Percentiles rank a stretch among this genome's conserved stretches.
phyloP scores from a whole-genome alignment of 2,888 invertebrate genomes.

The Quadroppia sp. region DNA sequence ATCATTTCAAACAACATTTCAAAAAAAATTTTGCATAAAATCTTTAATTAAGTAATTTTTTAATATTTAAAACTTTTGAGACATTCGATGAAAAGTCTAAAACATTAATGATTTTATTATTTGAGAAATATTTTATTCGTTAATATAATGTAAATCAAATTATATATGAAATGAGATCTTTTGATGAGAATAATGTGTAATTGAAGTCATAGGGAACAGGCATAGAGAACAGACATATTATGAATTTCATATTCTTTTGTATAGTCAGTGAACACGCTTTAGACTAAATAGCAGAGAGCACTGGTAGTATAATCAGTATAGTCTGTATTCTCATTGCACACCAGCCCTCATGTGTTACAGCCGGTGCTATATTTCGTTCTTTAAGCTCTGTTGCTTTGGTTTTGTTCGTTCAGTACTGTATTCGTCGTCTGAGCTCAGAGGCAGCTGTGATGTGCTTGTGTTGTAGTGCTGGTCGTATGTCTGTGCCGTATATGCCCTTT shows the following conservation, averaged over 20 bases:
- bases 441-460: constrained; percentile 25
- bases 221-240: neutral
- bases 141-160: neutral
- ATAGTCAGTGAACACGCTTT: neutral
- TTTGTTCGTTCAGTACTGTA: neutral
- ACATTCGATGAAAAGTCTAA: neutral
- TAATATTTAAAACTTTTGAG: no score
- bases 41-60: no score
- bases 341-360: constrained; percentile 16
- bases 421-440: constrained; percentile 11
- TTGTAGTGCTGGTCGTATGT: neutral
- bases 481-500: neutral
- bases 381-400: constrained; percentile 19
- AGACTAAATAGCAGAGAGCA: neutral
- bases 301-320: neutral
- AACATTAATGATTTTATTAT: neutral
- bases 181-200: neutral
- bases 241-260: neutral
- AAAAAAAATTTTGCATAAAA: no score
- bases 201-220: neutral
- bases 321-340: neutral
- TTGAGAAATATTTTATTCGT: neutral
- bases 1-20: neutral
- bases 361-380: constrained; percentile 23
- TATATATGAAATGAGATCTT: neutral